Base-by-base conservation (phyloP, 1,140 invertebrate genomes). In the Leptinotarsa lineolata region DNA sequence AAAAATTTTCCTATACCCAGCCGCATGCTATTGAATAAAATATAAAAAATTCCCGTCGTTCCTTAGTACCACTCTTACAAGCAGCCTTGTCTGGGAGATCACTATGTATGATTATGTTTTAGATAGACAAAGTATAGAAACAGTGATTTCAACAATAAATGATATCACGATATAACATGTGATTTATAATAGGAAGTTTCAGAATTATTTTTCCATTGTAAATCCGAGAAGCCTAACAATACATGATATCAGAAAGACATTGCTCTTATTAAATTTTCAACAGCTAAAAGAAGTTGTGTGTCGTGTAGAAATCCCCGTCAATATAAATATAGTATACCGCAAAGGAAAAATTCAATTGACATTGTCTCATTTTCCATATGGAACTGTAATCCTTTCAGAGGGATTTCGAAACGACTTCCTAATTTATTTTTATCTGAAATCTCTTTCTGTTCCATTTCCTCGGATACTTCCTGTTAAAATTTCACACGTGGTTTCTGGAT, bases 331-430 rank as follows among this genome's bases (percentile, higher is more conserved):
- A 54, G 16, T 16, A 11, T 24, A 24, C 54, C 22, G 68, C 22
- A 22, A 60, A 70, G 21, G 39, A 15, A 61, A 70, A 24, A 70
- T 61, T 60, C 54, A 59, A 70, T 59, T 45, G 48, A 60, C 54
- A 60, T 70, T 59, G 68, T 70, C 68, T 70, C 68, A 30, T 60
- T 60, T 70, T 70, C 68, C 68, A 39, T 70, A 70, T 24, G 68
- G n/a, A 61, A 16, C 54, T 30, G 68, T 70, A 70, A 70, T 70
- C 20, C 46, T 22, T 70, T 61, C 44, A 18, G 39, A 24, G 68
- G 54, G 20, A 22, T 48, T 70, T 39, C 46, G 54, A 45, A 59
- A 68, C n/a, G 30, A 68, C 45, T 68, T 46, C 44, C 68, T 70
- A 60, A 70, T 70, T 70, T 61, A 61, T 70, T 70, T 70, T 60